These are phyloP conservation scores for Julus scandinavius DNA, from an alignment of 2,888 invertebrate species.

Conservation along the genomic window DNA sequence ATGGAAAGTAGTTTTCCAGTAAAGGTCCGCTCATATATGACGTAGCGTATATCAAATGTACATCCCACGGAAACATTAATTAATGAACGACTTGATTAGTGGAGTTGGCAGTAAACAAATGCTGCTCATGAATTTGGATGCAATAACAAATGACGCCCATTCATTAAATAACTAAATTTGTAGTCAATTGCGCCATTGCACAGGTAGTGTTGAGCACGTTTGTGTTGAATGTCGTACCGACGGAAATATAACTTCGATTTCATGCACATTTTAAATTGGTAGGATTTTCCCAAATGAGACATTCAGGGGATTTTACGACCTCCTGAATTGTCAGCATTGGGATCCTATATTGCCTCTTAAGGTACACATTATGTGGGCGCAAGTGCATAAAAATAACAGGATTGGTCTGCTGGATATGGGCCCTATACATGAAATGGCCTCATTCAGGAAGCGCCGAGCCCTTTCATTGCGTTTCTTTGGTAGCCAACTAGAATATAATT, in stretches of 20 bases:
- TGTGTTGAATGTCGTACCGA: slow-evolving; percentile 26
- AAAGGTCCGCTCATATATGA: neutral
- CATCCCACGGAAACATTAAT: slow-evolving; percentile 11
- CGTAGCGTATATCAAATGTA: neutral
- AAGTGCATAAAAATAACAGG: slow-evolving; percentile 28
- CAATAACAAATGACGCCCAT: slow-evolving; percentile 21
- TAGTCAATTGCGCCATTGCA: slow-evolving; percentile 18
- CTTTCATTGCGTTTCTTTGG: slow-evolving; percentile 5
- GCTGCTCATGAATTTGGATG: slow-evolving; percentile 19
- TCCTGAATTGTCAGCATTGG: slow-evolving; percentile 26
- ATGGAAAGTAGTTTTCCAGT: neutral
- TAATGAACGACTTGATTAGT: slow-evolving; percentile 29
- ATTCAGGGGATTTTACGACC: slow-evolving; percentile 27
- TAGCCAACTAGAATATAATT: slow-evolving; percentile 13
- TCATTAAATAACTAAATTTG: slow-evolving; percentile 31
- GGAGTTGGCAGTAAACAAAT: slow-evolving; percentile 1
- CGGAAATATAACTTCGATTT: slow-evolving; percentile 29
- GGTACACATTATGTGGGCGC: slow-evolving; percentile 25
- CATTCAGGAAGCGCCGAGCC: slow-evolving; percentile 10
- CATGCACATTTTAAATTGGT: slow-evolving; percentile 29
- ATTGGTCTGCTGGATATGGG: slow-evolving; percentile 18
- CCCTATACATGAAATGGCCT: slow-evolving; percentile 26
- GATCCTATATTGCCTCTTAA: slow-evolving; percentile 13
- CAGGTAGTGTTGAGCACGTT: neutral
- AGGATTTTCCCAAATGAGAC: slow-evolving; percentile 27